These are phyloP conservation scores for Drosophila pseudoobscura DNA, from an alignment of 1,140 invertebrate species.

Conservation along the genomic window DNA sequence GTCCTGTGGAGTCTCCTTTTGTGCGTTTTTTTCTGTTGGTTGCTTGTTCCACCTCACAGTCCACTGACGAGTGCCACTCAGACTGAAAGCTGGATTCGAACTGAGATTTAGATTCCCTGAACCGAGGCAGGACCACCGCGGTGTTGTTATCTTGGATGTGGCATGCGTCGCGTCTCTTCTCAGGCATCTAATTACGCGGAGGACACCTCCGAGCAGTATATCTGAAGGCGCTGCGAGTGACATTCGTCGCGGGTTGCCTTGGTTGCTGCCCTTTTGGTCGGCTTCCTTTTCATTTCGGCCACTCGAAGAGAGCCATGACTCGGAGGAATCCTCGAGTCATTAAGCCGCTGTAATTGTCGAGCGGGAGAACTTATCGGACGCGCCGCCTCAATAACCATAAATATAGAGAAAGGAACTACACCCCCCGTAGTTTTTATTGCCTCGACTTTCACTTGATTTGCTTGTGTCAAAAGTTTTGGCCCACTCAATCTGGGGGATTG, in stretches of 20 bases:
- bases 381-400: slow-evolving; percentile 68
- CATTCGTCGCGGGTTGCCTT: slow-evolving; percentile 73
- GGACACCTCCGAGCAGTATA: slow-evolving; percentile 50
- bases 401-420: slow-evolving; percentile 35
- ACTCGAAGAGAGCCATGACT: slow-evolving; percentile 18
- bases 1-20: slow-evolving; percentile 63
- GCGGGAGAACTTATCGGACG: slow-evolving; percentile 37
- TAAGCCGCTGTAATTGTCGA: slow-evolving; percentile 72
- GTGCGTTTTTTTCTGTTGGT: slow-evolving; percentile 24
- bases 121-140: slow-evolving; percentile 53
- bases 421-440: slow-evolving; percentile 72
- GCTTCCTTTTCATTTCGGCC: slow-evolving; percentile 38
- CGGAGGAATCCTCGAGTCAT: slow-evolving; percentile 62
- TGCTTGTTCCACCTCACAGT: slow-evolving; percentile 54
- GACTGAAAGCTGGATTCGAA: slow-evolving; percentile 8
- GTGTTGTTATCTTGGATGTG: slow-evolving; percentile 75
- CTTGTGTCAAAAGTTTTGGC: slow-evolving; percentile 59
- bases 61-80: slow-evolving; percentile 74
- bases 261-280: slow-evolving; percentile 41
- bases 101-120: too few species aligned
- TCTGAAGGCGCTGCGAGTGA: slow-evolving; percentile 70
- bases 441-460: slow-evolving; percentile 70
- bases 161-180: slow-evolving; percentile 58
- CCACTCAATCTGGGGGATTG: slow-evolving; percentile 55
- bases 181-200: slow-evolving; percentile 74